These are phyloP conservation scores for Chaunax sp. DNA, from an alignment of 2,797 vertebrate species.

Conservation along the genomic window DNA sequence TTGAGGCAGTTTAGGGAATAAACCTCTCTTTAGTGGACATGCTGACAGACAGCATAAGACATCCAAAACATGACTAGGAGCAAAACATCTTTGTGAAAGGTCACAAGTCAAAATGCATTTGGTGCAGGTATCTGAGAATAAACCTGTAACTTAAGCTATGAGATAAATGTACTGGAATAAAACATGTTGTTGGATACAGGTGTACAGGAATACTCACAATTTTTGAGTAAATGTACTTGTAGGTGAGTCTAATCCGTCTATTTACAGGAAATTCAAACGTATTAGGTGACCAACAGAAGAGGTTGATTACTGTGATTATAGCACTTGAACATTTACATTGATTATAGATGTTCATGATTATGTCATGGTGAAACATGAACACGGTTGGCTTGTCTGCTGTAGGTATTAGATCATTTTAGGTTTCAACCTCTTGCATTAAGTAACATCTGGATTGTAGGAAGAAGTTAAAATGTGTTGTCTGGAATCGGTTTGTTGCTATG, in stretches of 20 bases:
- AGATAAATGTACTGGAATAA: neutral
- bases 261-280: slow-evolving; percentile 34
- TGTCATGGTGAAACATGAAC: slow-evolving; percentile 20
- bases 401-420: slow-evolving; percentile 12
- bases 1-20: neutral
- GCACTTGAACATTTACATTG: slow-evolving; percentile 30
- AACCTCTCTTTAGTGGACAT: neutral
- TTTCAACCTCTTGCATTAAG: slow-evolving; percentile 13
- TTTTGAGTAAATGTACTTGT: neutral
- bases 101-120: neutral
- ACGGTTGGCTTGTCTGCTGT: slow-evolving; percentile 30
- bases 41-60: neutral
- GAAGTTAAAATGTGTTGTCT: slow-evolving; percentile 11
- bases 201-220: neutral
- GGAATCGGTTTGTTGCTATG: slow-evolving; percentile 33
- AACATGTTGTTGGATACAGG: neutral
- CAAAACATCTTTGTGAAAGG: neutral
- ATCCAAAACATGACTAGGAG: neutral
- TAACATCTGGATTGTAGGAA: slow-evolving; percentile 6
- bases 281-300: slow-evolving; percentile 25
- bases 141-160: neutral
- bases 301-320: slow-evolving; percentile 50
- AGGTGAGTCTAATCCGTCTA: neutral
- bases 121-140: neutral
- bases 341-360: slow-evolving; percentile 43